Percentiles rank a stretch among this genome's conserved stretches.
Evolutionary conservation across 2,888 invertebrate genomes (phyloP).

Genomic region (Coleophora deauratella): DNA sequence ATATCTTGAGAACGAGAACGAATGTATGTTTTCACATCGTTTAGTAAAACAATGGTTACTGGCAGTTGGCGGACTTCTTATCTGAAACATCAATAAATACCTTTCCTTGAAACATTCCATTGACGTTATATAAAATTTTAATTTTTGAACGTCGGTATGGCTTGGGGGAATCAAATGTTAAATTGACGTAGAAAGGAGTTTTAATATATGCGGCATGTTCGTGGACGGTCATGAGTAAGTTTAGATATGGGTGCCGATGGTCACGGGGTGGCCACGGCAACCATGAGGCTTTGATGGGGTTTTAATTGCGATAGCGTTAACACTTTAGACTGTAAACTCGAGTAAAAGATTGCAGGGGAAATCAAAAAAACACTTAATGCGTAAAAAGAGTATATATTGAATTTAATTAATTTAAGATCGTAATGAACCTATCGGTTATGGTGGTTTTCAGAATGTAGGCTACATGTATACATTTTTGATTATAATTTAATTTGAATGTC

Average conservation of each 20-base stretch:
- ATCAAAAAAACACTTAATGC: too few relatives aligned
- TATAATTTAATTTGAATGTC: too few relatives aligned
- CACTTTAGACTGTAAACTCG: slow-evolving; percentile 37
- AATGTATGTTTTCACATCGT: slow-evolving; percentile 48
- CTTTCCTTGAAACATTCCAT: slow-evolving; percentile 51
- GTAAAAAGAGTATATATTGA: too few relatives aligned
- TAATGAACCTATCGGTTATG: too few relatives aligned
- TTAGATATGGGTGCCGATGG: slow-evolving; percentile 57
- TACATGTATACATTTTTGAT: too few relatives aligned
- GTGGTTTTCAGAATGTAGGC: too few relatives aligned
- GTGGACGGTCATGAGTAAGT: slow-evolving; percentile 33
- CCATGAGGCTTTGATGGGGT: slow-evolving; percentile 40
- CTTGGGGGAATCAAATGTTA: not conserved
- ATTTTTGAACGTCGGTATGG: slow-evolving; percentile 41
- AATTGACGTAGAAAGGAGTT: slow-evolving; percentile 3
- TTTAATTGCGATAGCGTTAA: slow-evolving; percentile 55
- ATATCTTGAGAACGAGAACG: slow-evolving; percentile 38
- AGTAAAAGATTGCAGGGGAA: too few relatives aligned
- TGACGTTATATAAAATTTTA: slow-evolving; percentile 56
- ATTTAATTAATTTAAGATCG: too few relatives aligned
- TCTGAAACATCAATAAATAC: slow-evolving; percentile 58
- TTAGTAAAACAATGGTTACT: slow-evolving; percentile 66
- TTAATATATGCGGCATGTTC: slow-evolving; percentile 37
- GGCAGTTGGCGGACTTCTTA: slow-evolving; percentile 56
- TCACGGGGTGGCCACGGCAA: slow-evolving; percentile 47